phyloP scores from a whole-genome alignment of 2,888 invertebrate species.

The Orchesella flavescens region DNA sequence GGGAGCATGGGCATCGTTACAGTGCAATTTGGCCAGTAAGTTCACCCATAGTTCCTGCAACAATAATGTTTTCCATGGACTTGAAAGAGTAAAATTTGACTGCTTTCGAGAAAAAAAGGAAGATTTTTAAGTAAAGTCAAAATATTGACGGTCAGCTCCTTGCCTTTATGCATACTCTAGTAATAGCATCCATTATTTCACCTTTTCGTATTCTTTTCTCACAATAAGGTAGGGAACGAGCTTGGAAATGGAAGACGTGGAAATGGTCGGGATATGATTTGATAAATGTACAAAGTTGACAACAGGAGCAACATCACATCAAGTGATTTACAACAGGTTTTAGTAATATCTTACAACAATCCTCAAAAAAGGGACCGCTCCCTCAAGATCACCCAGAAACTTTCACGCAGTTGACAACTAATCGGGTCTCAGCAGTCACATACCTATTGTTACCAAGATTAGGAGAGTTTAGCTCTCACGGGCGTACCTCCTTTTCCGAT shows the following conservation, averaged over 20 bases:
- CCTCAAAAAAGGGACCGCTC: conserved; percentile 54
- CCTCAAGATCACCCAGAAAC: conserved; percentile 61
- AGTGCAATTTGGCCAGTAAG: no score
- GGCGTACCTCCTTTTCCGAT: conserved; percentile 12
- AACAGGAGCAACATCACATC: conserved; percentile 41
- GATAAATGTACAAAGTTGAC: conserved; percentile 51
- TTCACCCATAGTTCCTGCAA: no score
- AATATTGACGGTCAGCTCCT: conserved; percentile 42
- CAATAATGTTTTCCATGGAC: no score
- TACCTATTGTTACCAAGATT: conserved; percentile 45
- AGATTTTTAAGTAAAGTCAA: conserved; percentile 37
- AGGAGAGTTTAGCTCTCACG: conserved; percentile 30
- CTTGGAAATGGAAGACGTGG: neutral
- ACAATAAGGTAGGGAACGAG: neutral
- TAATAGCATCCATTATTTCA: no score
- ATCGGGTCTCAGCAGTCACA: conserved; percentile 51
- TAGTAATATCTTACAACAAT: conserved; percentile 40
- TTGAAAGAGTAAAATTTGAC: no score
- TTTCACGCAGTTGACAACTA: conserved; percentile 62
- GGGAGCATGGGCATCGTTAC: no score
- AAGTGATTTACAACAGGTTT: conserved; percentile 58
- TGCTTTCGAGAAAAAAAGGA: neutral
- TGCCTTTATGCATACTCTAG: neutral
- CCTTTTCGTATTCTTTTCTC: neutral
- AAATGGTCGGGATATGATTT: neutral